phyloP scores from a whole-genome alignment of 37 sponge, comb jelly and placozoan species.

The Bolinopsis microptera region DNA sequence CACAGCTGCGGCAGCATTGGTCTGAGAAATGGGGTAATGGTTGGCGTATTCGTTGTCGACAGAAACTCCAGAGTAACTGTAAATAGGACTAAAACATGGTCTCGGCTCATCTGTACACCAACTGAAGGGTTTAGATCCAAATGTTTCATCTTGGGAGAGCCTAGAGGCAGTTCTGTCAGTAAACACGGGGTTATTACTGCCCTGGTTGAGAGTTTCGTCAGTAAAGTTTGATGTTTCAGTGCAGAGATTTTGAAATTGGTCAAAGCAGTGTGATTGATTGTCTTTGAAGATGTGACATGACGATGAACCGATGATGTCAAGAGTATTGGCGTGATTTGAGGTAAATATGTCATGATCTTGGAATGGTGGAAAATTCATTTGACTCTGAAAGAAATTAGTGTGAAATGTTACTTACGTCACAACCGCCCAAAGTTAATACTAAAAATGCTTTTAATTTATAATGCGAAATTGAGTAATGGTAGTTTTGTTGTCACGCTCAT shows the following conservation, averaged over 20 bases:
- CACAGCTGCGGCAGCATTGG: not conserved
- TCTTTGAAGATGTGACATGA: not conserved
- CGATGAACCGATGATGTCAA: not conserved
- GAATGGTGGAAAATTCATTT: not conserved
- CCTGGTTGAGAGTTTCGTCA: not conserved
- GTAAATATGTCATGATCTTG: not conserved
- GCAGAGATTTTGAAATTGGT: not conserved
- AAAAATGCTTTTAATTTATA: too few species aligned
- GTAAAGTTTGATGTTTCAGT: not conserved
- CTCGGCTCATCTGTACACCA: not conserved
- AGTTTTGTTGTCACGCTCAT: too few species aligned
- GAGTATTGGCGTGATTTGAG: not conserved
- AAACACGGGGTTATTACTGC: too few species aligned
- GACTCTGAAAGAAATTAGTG: not conserved
- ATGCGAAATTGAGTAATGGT: too few species aligned
- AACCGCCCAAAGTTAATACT: too few species aligned
- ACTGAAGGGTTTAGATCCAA: too few species aligned
- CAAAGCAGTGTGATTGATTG: not conserved
- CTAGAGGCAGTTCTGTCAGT: too few species aligned
- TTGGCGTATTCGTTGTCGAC: not conserved
- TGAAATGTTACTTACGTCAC: not conserved
- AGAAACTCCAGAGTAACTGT: not conserved
- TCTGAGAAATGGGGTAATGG: not conserved
- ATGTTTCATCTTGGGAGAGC: not conserved
- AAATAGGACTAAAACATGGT: not conserved